Conservation (phyloP, 2,797 vertebrate species). For the Coranthus polyacanthus region DNA sequence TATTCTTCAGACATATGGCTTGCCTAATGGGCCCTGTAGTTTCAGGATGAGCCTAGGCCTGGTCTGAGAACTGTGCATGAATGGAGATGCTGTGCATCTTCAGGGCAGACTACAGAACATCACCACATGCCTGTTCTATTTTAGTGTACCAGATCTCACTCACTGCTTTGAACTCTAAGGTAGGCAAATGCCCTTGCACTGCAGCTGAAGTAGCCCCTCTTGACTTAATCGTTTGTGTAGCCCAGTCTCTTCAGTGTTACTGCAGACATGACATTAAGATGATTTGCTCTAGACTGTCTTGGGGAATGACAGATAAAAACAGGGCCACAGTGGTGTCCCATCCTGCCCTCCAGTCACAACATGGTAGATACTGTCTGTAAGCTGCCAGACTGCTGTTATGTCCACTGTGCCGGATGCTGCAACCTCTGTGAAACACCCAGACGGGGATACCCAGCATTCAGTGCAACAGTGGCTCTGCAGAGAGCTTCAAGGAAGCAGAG, state of each 20-base stretch:
- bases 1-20: constrained; percentile 16
- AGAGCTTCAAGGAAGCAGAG: constrained; percentile 43
- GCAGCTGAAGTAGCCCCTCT: constrained; percentile 14
- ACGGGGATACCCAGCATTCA: constrained; percentile 55
- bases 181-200: constrained; percentile 12
- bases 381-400: constrained; percentile 34
- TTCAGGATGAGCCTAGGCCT: constrained; percentile 55
- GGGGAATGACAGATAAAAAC: constrained; percentile 3
- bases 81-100: constrained; percentile 59
- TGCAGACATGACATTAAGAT: constrained; percentile 34
- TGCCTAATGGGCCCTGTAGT: constrained; percentile 42
- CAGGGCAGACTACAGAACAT: constrained; percentile 33
- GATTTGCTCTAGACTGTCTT: constrained; percentile 6
- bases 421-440: constrained; percentile 60
- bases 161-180: constrained; percentile 3
- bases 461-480: constrained; percentile 60
- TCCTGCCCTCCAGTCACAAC: constrained; percentile 27
- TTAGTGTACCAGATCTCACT: constrained; percentile 40
- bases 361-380: constrained; percentile 20
- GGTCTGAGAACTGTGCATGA: constrained; percentile 43
- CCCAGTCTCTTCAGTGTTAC: constrained; percentile 8
- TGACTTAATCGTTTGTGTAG: not conserved
- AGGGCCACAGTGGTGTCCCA: constrained; percentile 15
- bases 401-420: constrained; percentile 57
- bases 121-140: constrained; percentile 37